Base-by-base conservation (phyloP, 1,140 invertebrate genomes). In the Pogonomyrmex barbatus region DNA sequence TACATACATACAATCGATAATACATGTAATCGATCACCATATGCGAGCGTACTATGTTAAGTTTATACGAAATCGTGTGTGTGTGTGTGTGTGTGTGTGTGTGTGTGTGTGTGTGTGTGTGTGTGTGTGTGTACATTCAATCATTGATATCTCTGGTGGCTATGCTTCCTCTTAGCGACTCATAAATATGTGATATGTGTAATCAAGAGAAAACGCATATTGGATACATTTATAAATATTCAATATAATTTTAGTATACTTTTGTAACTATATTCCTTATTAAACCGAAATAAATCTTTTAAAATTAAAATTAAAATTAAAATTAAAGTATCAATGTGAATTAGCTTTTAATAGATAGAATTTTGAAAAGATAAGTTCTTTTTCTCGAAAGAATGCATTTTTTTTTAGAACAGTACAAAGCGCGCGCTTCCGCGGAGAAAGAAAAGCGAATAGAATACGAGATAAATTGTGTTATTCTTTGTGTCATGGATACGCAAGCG, bases 1-100 rank as follows among this genome's bases (percentile, higher is more conserved):
- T 24, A 24, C 24, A 75, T 75, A 58, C 71, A 52, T 39, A 36
- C 14, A 24, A 24, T 24, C 24, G 24, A 24, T 24, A 24, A 68
- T 68, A 68, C 24, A 24, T 33, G 65, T 50, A 75, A 83, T 83
- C 68, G 68, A 83, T 60, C 79, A 73, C 33, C 52, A 9, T 24
- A 24, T 33, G 50, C 78, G 52, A 82, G 9, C 39, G 30, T 45
- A 5, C 2, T 30, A 42, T 52, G 9, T 82, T 58, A 73, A n/a
- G 12, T 47, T 24, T 45, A 12, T 33, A 6, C 54, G 67, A 17
- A 60, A 75, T 83, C 17, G n/a, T n/a, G n/a, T n/a, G n/a, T n/a
- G 56, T 1, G 67, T 47, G 12, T 17, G 36, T 12, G 17, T 12
- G 36, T 30, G 65, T 24, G 2, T 60, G 24, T 52, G 24, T 24